Conservation (phyloP, 2,113 vertebrate genomes). For the Vidua chalybeata region DNA sequence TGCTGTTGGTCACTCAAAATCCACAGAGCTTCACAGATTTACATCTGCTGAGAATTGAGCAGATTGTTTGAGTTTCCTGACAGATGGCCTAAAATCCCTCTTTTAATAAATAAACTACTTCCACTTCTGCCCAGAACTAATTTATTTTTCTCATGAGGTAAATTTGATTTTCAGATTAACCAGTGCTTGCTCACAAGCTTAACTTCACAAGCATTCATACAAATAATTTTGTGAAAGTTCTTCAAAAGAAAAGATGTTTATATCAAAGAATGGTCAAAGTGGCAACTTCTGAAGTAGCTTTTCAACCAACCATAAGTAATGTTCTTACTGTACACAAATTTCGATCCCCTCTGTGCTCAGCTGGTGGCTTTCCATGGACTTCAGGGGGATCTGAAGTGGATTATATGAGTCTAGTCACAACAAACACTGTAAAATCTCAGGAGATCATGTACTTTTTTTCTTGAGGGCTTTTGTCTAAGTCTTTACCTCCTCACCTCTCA, state of each 20-base stretch:
- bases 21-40: not conserved
- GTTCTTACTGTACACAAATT: not conserved
- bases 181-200: not conserved
- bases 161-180: constrained; percentile 22
- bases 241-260: constrained; percentile 1
- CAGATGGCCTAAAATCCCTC: constrained; percentile 25
- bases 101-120: constrained; percentile 21
- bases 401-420: not conserved
- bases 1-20: not conserved
- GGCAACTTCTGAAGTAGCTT: not conserved
- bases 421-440: not conserved
- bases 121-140: not conserved
- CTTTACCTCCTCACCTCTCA: not conserved
- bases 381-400: not conserved
- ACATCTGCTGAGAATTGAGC: not conserved
- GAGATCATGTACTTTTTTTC: not conserved
- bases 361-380: not conserved
- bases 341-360: not conserved
- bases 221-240: not conserved
- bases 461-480: not conserved
- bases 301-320: not conserved
- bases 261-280: not conserved
- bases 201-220: not conserved
- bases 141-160: not conserved
- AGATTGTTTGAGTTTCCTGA: constrained; percentile 15